Base-by-base conservation (phyloP, 2,113 vertebrate genomes). In the Plecturocebus donacophilus region DNA sequence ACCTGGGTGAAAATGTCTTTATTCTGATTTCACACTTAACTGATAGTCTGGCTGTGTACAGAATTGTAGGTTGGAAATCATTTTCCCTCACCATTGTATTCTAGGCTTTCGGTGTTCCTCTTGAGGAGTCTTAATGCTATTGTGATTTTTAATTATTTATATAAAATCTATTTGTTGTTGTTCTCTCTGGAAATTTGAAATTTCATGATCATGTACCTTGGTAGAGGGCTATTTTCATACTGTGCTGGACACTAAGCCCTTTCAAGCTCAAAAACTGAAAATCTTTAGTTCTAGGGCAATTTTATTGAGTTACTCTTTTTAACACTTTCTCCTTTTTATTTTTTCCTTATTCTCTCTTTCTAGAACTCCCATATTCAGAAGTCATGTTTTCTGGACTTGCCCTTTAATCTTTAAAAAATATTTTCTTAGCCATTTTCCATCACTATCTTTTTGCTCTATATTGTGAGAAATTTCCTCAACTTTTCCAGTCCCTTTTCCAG, bases 121-220 rank as follows among this genome's bases (percentile, higher is more conserved):
- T 88, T 79, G 70, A 88, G 30, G 52, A 73, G 7, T 84, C 49
- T 92, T 70, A 64, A 42, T 35, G 70, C 61, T 71, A 79, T 83
- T 88, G 17, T 64, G 76, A 68, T 76, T 82, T 81, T 80, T 75
- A 38, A 61, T 87, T 82, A 61, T 87, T 82, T 94, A 49, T 40
- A 52, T 83, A 71, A 91, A 83, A 54, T 3, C 27, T 76, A 0
- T 71, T 91, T 85, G 11, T 80, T 35, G 42, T 47, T 87, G 30
- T 92, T 75, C 30, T 88, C 30, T 54, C 58, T 89, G 52, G 23
- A 84, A 89, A 58, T 92, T 84, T 89, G 84, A 88, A 96, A 92
- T 92, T 89, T 84, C 71, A 80, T 40, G 13, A 84, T 71, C 42
- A 49, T 42, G 9, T 47, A 27, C 25, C 40, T 92, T 89, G 52